These are phyloP conservation scores for Drosophila grimshawi DNA, from an alignment of 1,140 invertebrate genomes.

Conservation along the genomic window DNA sequence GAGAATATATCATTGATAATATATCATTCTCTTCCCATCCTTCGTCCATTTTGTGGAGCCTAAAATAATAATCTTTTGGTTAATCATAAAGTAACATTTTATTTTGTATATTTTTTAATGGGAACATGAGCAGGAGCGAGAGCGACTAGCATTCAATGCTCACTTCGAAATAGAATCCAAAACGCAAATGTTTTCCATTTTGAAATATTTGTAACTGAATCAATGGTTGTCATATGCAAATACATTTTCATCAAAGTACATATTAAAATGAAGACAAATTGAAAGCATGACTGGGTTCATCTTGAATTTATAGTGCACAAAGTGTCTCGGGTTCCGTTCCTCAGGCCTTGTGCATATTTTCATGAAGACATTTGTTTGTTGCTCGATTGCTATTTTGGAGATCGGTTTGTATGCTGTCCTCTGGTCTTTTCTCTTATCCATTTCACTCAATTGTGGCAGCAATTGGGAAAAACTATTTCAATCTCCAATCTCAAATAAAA, in stretches of 20 bases:
- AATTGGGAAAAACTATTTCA: slow-evolving; percentile 77
- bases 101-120: slow-evolving; percentile 9
- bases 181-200: slow-evolving; percentile 33
- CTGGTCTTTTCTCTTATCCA: slow-evolving; percentile 53
- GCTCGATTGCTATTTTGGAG: slow-evolving; percentile 59
- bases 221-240: slow-evolving; percentile 66
- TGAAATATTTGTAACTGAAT: slow-evolving; percentile 70
- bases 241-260: slow-evolving; percentile 25
- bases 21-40: too few species aligned
- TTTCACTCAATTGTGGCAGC: slow-evolving; percentile 82
- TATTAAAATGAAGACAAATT: slow-evolving; percentile 40
- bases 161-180: slow-evolving; percentile 37
- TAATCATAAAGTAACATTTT: slow-evolving; percentile 4
- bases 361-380: slow-evolving; percentile 69
- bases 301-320: neutral
- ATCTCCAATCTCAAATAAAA: slow-evolving; percentile 58
- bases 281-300: slow-evolving; percentile 34
- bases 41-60: neutral
- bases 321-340: slow-evolving; percentile 48
- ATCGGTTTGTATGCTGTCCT: slow-evolving; percentile 60
- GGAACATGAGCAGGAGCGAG: neutral
- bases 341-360: slow-evolving; percentile 76
- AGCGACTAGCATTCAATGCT: neutral
- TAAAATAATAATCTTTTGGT: slow-evolving; percentile 62
- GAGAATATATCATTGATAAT: too few species aligned